These are phyloP conservation scores for Ectobius pallidus DNA, from an alignment of 2,888 invertebrate genomes.

Conservation along the genomic window DNA sequence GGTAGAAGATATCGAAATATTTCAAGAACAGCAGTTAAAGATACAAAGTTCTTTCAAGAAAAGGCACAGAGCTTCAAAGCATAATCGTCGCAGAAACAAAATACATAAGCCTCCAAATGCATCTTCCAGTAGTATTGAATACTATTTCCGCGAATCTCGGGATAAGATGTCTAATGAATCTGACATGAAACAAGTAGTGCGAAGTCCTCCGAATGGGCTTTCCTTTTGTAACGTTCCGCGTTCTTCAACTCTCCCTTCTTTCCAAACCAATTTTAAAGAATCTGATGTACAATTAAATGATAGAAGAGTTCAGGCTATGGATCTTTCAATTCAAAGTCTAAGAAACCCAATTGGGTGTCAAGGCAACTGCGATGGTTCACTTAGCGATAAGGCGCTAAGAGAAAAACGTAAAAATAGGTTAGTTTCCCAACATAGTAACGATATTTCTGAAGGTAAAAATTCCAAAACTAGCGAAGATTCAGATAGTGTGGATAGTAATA, in stretches of 20 bases:
- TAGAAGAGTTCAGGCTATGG: background rate
- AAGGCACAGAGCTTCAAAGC: background rate
- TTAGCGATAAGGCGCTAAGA: background rate
- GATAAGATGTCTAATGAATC: background rate
- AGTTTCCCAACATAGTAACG: background rate
- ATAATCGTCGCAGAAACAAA: background rate
- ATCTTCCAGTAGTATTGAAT: background rate
- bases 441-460: background rate
- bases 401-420: background rate
- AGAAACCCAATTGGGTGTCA: background rate
- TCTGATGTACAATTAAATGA: background rate
- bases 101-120: background rate
- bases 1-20: constrained; percentile 33
- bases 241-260: background rate
- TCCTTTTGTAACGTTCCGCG: background rate
- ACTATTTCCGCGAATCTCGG: background rate
- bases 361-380: no score
- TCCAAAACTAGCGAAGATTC: background rate
- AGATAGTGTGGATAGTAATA: background rate
- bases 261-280: background rate
- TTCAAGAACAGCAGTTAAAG: constrained; percentile 29
- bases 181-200: background rate
- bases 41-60: constrained; percentile 14
- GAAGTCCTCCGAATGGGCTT: no score
- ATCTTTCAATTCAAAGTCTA: background rate